Evolutionary conservation across 2,797 vertebrate species (phyloP).

Genomic region (Parambassis ranga): DNA sequence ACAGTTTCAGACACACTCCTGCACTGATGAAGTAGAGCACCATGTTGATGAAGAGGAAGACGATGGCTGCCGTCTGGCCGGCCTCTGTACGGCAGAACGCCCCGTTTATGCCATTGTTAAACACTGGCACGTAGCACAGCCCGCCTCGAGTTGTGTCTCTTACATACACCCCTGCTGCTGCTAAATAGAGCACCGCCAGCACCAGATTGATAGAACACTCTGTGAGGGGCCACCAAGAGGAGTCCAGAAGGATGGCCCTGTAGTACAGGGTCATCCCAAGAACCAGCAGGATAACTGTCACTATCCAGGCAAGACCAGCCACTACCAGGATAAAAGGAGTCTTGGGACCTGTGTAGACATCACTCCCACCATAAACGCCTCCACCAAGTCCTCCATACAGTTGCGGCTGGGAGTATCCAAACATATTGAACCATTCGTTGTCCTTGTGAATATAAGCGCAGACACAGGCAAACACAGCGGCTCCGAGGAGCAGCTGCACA

Average conservation of each 20-base stretch:
- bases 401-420: constrained; percentile 84
- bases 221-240: constrained; percentile 93
- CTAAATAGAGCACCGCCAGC: constrained; percentile 86
- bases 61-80: constrained; percentile 89
- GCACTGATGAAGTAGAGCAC: constrained; percentile 88
- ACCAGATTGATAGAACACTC: constrained; percentile 88
- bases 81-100: constrained; percentile 91
- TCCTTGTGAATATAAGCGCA: constrained; percentile 97
- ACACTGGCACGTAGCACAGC: constrained; percentile 87
- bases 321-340: constrained; percentile 91
- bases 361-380: constrained; percentile 63
- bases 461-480: constrained; percentile 92
- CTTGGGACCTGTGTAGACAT: constrained; percentile 87
- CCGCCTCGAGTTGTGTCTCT: constrained; percentile 91
- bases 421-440: constrained; percentile 96
- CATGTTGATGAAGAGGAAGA: constrained; percentile 90
- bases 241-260: constrained; percentile 91
- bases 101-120: constrained; percentile 86
- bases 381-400: constrained; percentile 75
- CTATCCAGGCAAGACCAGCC: constrained; percentile 88
- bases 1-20: constrained; percentile 87
- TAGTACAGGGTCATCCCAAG: constrained; percentile 95
- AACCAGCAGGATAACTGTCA: constrained; percentile 88
- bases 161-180: constrained; percentile 87
- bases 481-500: constrained; percentile 89